A percentile compares a stretch with the other conserved stretches of the same genome.
Evolutionary conservation across 1,140 invertebrate species (phyloP).

Genomic region (Macrocentrus cingulum): DNA sequence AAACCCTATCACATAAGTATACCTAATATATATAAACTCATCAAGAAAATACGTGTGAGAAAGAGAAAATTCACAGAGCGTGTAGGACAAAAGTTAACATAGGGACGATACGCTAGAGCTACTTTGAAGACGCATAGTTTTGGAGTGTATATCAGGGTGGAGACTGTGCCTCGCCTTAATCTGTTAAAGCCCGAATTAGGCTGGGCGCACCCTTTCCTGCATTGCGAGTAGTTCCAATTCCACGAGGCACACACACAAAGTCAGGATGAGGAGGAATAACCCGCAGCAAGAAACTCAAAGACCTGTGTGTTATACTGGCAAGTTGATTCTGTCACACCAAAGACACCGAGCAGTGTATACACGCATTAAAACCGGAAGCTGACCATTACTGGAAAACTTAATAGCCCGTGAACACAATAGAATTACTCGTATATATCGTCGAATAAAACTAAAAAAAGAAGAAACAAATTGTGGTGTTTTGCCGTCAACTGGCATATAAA

Average conservation of each 20-base stretch:
- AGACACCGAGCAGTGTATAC: no score
- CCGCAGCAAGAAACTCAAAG: conserved; percentile 9
- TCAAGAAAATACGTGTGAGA: conserved; percentile 41
- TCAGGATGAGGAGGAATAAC: conserved; percentile 8
- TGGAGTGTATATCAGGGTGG: not conserved
- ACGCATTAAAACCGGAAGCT: conserved; percentile 48
- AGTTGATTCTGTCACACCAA: no score
- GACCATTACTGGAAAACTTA: conserved; percentile 54
- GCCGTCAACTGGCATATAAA: no score
- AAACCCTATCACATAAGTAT: no score
- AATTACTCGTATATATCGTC: conserved; percentile 49
- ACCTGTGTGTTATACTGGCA: no score
- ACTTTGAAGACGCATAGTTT: conserved; percentile 30
- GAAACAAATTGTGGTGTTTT: conserved; percentile 43
- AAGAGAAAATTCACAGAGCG: no score
- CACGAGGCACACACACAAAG: conserved; percentile 7
- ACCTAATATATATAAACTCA: no score
- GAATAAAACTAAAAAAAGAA: conserved; percentile 45
- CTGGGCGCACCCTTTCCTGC: conserved; percentile 57
- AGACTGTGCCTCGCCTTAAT: conserved; percentile 50
- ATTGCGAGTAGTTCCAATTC: conserved; percentile 48
- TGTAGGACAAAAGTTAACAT: conserved; percentile 30
- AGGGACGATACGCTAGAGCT: conserved; percentile 34
- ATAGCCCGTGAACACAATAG: conserved; percentile 61
- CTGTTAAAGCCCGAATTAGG: conserved; percentile 51